Conservation (phyloP, 1,140 invertebrate species). For the Drosophila asahinai region DNA sequence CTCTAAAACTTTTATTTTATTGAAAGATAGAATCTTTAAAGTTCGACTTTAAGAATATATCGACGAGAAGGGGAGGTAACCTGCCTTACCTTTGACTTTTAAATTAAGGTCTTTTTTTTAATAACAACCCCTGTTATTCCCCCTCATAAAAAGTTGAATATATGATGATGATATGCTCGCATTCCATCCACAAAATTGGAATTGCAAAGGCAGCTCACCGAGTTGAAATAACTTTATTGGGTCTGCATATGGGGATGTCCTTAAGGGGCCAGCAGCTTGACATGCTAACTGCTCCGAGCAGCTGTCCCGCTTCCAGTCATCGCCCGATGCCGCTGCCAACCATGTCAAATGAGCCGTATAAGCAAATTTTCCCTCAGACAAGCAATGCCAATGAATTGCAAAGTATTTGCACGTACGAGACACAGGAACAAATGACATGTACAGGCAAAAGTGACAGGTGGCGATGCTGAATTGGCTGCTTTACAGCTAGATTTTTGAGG, state of each 20-base stretch:
- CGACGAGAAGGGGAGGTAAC: neutral
- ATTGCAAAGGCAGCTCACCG: conserved; percentile 6
- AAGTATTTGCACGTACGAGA: conserved; percentile 61
- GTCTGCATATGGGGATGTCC: neutral
- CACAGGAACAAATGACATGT: conserved; percentile 52
- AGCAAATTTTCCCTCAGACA: conserved; percentile 59
- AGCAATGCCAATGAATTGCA: conserved; percentile 59
- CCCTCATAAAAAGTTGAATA: neutral
- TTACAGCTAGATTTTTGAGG: conserved; percentile 25
- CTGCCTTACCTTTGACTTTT: neutral
- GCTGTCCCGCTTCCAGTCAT: conserved; percentile 46
- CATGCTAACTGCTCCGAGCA: conserved; percentile 47
- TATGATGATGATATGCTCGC: neutral
- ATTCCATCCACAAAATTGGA: conserved; percentile 3
- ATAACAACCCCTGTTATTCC: neutral
- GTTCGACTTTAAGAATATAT: neutral
- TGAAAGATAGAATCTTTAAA: conserved; percentile 6
- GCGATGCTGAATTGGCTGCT: conserved; percentile 15
- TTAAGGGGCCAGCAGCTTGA: conserved; percentile 26
- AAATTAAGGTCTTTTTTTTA: neutral
- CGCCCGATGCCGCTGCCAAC: conserved; percentile 8
- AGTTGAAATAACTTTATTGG: conserved; percentile 34
- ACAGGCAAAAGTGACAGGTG: conserved; percentile 37
- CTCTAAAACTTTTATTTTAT: neutral
- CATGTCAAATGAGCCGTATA: conserved; percentile 60